phyloP scores from a whole-genome alignment of 2,113 vertebrate genomes.

The Sigmodon hispidus region DNA sequence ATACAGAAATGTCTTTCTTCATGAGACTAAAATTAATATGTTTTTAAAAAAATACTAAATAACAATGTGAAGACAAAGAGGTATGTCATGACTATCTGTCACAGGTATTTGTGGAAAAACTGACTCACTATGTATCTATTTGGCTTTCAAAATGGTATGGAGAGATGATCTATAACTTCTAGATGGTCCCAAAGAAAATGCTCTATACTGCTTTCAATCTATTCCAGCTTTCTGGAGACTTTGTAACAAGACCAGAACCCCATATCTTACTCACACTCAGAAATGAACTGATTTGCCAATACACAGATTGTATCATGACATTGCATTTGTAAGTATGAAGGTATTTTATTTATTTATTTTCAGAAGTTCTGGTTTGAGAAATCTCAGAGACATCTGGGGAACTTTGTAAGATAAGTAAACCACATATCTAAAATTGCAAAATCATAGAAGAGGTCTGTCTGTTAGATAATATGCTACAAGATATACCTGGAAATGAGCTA shows the following conservation, averaged over 20 bases:
- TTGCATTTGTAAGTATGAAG: background rate
- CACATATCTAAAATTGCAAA: background rate
- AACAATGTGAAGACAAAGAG: background rate
- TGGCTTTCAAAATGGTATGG: background rate
- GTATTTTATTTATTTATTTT: background rate
- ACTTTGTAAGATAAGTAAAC: background rate
- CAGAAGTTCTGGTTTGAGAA: constrained; percentile 36
- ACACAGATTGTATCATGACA: background rate
- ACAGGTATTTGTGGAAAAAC: background rate
- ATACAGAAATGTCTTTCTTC: background rate
- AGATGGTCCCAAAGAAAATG: background rate
- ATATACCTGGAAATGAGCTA: background rate
- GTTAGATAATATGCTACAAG: background rate
- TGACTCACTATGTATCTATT: background rate
- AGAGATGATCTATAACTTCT: background rate
- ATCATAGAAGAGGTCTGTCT: background rate
- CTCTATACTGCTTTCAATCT: background rate
- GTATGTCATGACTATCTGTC: background rate
- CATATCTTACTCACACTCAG: background rate
- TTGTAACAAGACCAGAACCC: background rate
- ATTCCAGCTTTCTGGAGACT: background rate
- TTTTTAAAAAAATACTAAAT: background rate
- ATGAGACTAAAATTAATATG: background rate
- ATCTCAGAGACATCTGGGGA: background rate
- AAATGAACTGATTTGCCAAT: background rate